Evolutionary conservation across 1,140 invertebrate genomes (phyloP).

Genomic region (Pseudachorutes palmiensis): DNA sequence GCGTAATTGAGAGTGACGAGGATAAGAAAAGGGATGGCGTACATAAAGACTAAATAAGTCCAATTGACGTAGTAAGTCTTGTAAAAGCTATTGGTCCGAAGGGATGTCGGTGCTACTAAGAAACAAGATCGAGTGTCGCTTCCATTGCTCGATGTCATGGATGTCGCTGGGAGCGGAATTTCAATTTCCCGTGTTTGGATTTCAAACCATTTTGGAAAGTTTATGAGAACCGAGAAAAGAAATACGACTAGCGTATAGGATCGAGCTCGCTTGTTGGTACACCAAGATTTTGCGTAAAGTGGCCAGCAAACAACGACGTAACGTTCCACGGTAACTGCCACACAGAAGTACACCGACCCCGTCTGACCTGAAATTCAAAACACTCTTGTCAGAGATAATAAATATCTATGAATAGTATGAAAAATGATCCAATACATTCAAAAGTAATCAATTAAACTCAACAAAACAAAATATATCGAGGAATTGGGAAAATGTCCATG

Average conservation of each 20-base stretch:
- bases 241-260: conserved; percentile 73
- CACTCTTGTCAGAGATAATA: no score
- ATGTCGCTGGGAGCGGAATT: neutral
- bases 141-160: neutral
- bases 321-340: conserved; percentile 87
- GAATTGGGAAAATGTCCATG: no score
- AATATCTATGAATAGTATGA: no score
- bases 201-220: conserved; percentile 60
- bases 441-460: no score
- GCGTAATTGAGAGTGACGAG: conserved; percentile 76
- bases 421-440: no score
- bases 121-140: conserved; percentile 63
- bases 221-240: conserved; percentile 73
- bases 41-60: conserved; percentile 84
- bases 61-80: conserved; percentile 80
- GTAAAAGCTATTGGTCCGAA: conserved; percentile 64
- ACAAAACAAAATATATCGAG: no score
- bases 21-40: conserved; percentile 74
- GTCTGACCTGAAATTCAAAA: conserved; percentile 49
- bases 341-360: conserved; percentile 85
- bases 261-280: conserved; percentile 78
- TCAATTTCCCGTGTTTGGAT: conserved; percentile 35
- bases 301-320: conserved; percentile 95
- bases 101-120: conserved; percentile 57
- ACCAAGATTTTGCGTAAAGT: conserved; percentile 71